Percentiles rank a stretch among this genome's conserved stretches.
phyloP scores from a whole-genome alignment of 2,113 vertebrate species.

The Oceanodroma tethys region DNA sequence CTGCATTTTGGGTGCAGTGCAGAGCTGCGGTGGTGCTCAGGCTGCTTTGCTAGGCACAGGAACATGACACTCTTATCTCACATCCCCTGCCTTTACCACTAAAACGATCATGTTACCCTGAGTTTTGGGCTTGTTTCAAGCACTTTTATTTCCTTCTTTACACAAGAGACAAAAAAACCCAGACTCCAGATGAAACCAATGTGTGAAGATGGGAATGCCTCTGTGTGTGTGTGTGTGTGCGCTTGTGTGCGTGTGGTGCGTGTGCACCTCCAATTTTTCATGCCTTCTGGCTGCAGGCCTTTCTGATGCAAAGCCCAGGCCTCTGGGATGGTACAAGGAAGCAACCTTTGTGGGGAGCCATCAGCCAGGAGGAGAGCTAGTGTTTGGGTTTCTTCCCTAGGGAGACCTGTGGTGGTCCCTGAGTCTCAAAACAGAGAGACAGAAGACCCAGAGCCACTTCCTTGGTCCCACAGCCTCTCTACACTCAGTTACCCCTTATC shows the following conservation, averaged over 20 bases:
- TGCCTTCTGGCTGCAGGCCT: not conserved
- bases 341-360: not conserved
- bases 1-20: not conserved
- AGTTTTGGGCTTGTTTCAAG: not conserved
- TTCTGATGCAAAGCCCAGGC: not conserved
- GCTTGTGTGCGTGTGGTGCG: too few relatives aligned
- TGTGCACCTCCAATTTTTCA: not conserved
- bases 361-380: not conserved
- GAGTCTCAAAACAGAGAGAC: not conserved
- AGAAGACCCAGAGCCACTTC: not conserved
- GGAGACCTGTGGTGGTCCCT: not conserved
- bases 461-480: not conserved
- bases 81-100: not conserved
- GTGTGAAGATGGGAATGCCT: not conserved
- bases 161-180: not conserved
- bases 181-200: not conserved
- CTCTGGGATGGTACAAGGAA: not conserved
- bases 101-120: not conserved
- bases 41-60: not conserved
- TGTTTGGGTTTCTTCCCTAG: not conserved
- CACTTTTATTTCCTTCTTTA: conserved; percentile 2
- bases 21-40: not conserved
- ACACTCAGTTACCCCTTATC: not conserved
- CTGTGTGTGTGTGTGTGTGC: not conserved
- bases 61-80: not conserved